These are phyloP conservation scores for Steromphala cineraria DNA, from an alignment of 2,888 invertebrate species.

Conservation along the genomic window DNA sequence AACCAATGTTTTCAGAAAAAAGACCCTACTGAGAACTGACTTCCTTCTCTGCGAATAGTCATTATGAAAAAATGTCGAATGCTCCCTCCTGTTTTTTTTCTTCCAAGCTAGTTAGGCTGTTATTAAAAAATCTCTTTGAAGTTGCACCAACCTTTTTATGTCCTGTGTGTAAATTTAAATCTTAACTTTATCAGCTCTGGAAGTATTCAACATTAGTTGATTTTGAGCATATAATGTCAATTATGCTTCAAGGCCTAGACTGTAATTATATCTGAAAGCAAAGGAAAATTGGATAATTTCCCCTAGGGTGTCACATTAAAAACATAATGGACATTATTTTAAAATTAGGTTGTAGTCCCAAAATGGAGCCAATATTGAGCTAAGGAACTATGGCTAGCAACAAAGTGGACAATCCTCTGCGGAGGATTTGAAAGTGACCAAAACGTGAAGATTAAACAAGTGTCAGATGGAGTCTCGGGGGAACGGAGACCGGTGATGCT, in stretches of 20 bases:
- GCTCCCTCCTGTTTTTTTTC: neutral
- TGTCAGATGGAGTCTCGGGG: neutral
- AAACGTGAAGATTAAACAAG: slow-evolving; percentile 8
- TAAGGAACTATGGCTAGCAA: neutral
- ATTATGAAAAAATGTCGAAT: neutral
- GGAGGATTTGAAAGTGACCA: neutral
- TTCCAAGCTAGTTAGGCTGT: neutral
- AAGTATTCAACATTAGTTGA: slow-evolving; percentile 17
- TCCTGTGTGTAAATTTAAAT: slow-evolving; percentile 13
- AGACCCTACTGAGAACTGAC: too few relatives aligned
- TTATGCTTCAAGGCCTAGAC: slow-evolving; percentile 11
- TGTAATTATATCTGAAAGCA: slow-evolving; percentile 17
- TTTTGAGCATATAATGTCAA: slow-evolving; percentile 12
- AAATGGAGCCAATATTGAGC: neutral
- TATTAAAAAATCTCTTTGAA: slow-evolving; percentile 2
- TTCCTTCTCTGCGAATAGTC: too few relatives aligned
- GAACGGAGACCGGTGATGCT: neutral
- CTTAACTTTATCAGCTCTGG: neutral
- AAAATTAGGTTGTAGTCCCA: neutral
- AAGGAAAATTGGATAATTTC: slow-evolving; percentile 17
- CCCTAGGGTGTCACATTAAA: slow-evolving; percentile 19
- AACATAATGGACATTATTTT: slow-evolving; percentile 19
- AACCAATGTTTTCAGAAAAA: too few relatives aligned
- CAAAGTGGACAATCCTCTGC: neutral
- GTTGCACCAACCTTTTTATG: neutral